Evolutionary conservation across 2,113 vertebrate species (phyloP).

Genomic region (Labeo catla): DNA sequence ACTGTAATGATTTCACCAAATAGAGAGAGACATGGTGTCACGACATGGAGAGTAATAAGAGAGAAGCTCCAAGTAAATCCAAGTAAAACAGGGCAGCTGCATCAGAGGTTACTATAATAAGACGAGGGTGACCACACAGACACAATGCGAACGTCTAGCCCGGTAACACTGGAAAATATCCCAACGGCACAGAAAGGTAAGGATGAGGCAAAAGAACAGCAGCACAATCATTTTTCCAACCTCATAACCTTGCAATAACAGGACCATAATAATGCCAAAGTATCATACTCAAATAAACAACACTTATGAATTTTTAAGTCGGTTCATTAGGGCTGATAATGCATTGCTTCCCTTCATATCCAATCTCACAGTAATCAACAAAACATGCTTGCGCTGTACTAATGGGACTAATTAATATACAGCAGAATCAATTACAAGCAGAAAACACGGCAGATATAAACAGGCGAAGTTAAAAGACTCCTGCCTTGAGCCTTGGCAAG

Average conservation of each 20-base stretch:
- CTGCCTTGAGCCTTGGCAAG: slow-evolving; percentile 63
- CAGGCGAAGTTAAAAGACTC: slow-evolving; percentile 63
- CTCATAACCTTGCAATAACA: slow-evolving; percentile 27
- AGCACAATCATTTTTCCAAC: background rate
- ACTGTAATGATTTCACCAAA: background rate
- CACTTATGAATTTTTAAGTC: slow-evolving; percentile 23
- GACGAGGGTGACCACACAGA: background rate
- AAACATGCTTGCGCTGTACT: slow-evolving; percentile 46
- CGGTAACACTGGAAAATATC: background rate
- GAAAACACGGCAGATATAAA: slow-evolving; percentile 39
- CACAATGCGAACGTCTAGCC: background rate
- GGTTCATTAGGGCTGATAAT: slow-evolving; percentile 46
- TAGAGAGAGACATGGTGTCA: background rate
- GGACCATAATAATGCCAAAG: slow-evolving; percentile 7
- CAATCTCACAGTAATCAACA: slow-evolving; percentile 41
- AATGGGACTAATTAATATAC: slow-evolving; percentile 68
- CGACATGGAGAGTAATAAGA: background rate
- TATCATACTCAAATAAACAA: slow-evolving; percentile 39
- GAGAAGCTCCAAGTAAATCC: background rate
- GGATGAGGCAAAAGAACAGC: background rate
- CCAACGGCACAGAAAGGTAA: background rate
- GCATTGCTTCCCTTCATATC: slow-evolving; percentile 42
- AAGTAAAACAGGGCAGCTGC: slow-evolving; percentile 16
- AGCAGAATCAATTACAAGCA: slow-evolving; percentile 55
- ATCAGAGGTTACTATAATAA: slow-evolving; percentile 31